Conservation (phyloP, 2,888 invertebrate species). For the Lampropteryx suffumata region DNA sequence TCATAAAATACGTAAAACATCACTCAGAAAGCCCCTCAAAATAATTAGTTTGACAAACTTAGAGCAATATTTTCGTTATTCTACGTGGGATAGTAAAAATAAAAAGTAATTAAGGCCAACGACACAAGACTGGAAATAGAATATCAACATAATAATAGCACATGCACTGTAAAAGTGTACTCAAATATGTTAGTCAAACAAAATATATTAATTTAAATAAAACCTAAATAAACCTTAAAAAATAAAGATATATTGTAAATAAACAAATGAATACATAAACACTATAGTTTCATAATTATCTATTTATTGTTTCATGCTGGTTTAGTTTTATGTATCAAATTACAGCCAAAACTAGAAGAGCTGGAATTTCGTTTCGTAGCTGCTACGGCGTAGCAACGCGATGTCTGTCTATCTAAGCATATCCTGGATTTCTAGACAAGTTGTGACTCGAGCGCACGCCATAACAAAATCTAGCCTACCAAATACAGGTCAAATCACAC, state of each 20-base stretch:
- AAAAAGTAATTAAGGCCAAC: conserved; percentile 54
- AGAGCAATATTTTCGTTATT: conserved; percentile 28
- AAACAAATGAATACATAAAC: too few relatives aligned
- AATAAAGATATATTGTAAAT: background rate
- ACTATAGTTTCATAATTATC: too few relatives aligned
- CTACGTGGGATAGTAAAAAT: conserved; percentile 41
- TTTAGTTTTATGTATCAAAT: background rate
- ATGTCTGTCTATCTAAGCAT: background rate
- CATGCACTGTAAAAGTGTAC: background rate
- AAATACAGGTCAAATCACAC: conserved; percentile 13
- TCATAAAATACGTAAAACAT: too few relatives aligned
- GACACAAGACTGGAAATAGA: conserved; percentile 38
- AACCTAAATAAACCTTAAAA: too few relatives aligned
- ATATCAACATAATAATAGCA: conserved; percentile 10
- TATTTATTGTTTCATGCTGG: too few relatives aligned
- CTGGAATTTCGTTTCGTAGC: too few relatives aligned
- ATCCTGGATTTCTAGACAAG: background rate
- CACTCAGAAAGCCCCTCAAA: background rate
- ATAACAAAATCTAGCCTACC: conserved; percentile 1
- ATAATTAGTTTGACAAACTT: background rate
- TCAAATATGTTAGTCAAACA: background rate
- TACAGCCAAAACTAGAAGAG: background rate
- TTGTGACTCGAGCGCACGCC: background rate
- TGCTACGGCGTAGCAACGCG: too few relatives aligned
- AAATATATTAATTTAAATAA: background rate